phyloP scores from a whole-genome alignment of 2,113 vertebrate species.

The Bubalus kerabau region DNA sequence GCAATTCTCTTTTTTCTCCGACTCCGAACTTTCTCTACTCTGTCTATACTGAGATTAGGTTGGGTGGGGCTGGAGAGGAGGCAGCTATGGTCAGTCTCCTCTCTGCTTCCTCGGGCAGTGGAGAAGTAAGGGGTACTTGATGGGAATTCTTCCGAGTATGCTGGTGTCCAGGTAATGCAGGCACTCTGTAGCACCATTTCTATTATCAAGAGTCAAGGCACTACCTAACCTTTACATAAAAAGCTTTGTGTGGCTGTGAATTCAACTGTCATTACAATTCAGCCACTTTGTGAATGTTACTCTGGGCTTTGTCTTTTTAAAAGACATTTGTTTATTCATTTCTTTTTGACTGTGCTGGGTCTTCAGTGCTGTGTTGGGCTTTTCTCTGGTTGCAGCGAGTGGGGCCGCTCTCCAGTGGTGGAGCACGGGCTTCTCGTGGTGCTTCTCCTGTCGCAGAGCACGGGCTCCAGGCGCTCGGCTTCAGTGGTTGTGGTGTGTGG shows the following conservation, averaged over 20 bases:
- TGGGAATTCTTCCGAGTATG: neutral
- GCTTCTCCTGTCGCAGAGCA: neutral
- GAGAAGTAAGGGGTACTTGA: neutral
- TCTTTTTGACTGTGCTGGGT: neutral
- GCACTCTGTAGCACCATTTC: neutral
- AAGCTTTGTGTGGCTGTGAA: neutral
- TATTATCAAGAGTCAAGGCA: neutral
- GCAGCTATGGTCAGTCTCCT: neutral
- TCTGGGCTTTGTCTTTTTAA: neutral
- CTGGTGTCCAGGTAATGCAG: neutral
- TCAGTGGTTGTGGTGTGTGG: neutral
- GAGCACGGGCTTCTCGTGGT: neutral
- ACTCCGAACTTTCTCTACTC: neutral
- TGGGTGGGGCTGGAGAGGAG: too few species aligned
- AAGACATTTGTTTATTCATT: neutral
- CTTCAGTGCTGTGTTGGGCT: rapidly evolving
- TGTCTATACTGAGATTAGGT: neutral
- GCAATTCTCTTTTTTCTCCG: neutral
- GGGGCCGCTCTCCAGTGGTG: rapidly evolving
- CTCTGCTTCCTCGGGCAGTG: neutral
- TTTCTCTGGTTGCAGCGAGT: neutral
- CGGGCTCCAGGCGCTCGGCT: rapidly evolving
- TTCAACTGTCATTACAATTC: neutral
- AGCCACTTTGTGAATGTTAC: neutral
- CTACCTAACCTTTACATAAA: neutral